Base-by-base conservation (phyloP, 2,113 vertebrate genomes). In the Dipodomys stephensi region DNA sequence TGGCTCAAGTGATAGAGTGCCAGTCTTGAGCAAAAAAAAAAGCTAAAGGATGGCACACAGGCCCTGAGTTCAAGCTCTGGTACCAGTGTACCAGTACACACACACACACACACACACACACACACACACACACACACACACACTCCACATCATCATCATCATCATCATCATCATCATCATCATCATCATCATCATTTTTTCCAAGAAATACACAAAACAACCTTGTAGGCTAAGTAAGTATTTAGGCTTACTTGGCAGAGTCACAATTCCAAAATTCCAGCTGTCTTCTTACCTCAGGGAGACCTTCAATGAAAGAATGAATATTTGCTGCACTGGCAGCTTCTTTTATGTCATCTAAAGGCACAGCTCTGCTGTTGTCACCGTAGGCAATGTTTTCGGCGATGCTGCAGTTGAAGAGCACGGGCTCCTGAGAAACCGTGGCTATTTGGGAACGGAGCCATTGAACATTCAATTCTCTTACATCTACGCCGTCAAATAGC, bases 321-420 rank as follows among this genome's bases (percentile, higher is more conserved):
- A 97, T 97, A 88, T 98, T 97, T 78, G 97, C 97, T 32, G 97
- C 96, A 28, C 87, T 95, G 46, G 98, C 97, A 3, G 95, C 97
- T 79, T 88, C 93, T 93, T 93, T 94, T 83, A 98, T 98, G 79
- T 98, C 97, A 19, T 97, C 95, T 82, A 97, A 67, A 27, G 96
- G 53, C 62, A 97, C 97, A n/a, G 35, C 30, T 1, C 79, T 92
- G 32, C 96, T 96, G 88, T 92, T 97, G 64, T 97, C 98, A 83
- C 98, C 97, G 91, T 97, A 97, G 95, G 97, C 97, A 1, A 97
- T 97, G 64, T 98, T 98, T 87, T 98, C 97, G 3, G 97, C 92
- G 16, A 98, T 97, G 84, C 97, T 98, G 6, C 97, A 95, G 94
- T 98, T 93, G 95, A 98, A 98, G 80, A 98, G 97, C 65, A 98